Evolutionary conservation across 2,888 invertebrate species (phyloP), one percentile per base, ranked within the genome.

Genomic region (Phyto melanocephala): DNA sequence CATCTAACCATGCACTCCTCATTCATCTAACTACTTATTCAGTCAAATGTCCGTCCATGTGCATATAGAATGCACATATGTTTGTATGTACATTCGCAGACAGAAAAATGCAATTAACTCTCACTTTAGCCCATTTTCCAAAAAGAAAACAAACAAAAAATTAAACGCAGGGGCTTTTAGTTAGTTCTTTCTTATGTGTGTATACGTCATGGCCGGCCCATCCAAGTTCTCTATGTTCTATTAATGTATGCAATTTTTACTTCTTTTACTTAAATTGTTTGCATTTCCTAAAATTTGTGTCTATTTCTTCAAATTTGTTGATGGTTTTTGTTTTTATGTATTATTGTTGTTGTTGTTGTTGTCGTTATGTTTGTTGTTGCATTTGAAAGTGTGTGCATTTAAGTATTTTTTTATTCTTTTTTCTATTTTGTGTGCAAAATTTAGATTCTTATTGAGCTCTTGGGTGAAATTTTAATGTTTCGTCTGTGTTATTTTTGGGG

Each of bases 51-150:
- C 50, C 28, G 42, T 75, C 62, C 75, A 50, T 60, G 56, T 75
- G 75, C 75, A 75, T 75, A 24, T 35, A 6, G 56, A 75, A 37
- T 75, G 65, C 52, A 65, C 37, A 20, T 63, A 33, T 67, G 45
- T 58, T 24, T 33, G 54, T 52, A 58, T 42, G 37, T 68, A 52
- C 56, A 40, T 24, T 17, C 7, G 33, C 35, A 68, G 72, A 77
- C 77, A 83, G 77, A 77, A 72, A 77, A 80, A 83, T 74, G 74
- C 77, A 83, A 83, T 80, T 80, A 83, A 83, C 80, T 83, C 80
- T 80, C 65, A 77, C 76, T 80, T 77, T 67, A 70, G 68, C 47
- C 63, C 15, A 70, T 62, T 72, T 67, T 71, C 50, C 10, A 35
- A 24, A 74, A 37, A 45, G 70, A 10, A 54, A 54, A 72, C 20